Base-by-base conservation (phyloP, 1,140 invertebrate genomes). In the Drosophila navojoa region DNA sequence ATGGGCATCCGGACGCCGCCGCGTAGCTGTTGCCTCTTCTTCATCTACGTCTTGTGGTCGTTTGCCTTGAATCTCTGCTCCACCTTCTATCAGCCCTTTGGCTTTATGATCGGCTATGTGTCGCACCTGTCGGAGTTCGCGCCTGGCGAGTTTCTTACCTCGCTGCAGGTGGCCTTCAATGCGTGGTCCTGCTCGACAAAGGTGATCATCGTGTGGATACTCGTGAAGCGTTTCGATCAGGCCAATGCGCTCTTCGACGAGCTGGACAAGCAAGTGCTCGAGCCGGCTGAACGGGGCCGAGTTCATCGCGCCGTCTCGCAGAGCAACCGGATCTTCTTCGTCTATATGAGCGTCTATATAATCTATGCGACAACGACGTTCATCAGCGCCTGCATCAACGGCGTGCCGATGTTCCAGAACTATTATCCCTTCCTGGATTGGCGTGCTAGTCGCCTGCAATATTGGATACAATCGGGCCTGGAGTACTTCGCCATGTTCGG, bases 401-500 rank as follows among this genome's bases (percentile, higher is more conserved):
- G 85, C 4, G 38, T 75, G 6, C 84, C 84, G 0, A 80, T 77
- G 0, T 89, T 84, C 27, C 84, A 89, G 62, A 89, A 89, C 38
- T 87, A 84, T 50, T 89, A 90, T 40, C 84, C 84, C 0, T 53
- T 50, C 5, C 19, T 89, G 22, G 84, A 89, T 52, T 87, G 84
- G 84, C 74, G 71, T 1, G 57, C 71, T 9, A 77, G 76, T 19
- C 45, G 15, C 9, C 53, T 44, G 47, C 53, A 89, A 0, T 79
- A 75, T 27, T 79, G 57, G 50, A 44, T 89, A 16, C 80, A 89
- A 35, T 55, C 77, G 2, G 60, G 70, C 5, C 29, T 90, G 3
- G 84, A 89, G 44, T 89, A 77, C 10, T 84, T 90, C 54, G 74
- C 73, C n/a, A 84, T 89, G 84, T 29, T 62, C 22, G 84, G 84